Percentiles rank a stretch among this genome's conserved stretches.
phyloP scores from a whole-genome alignment of 64 coral and sea anemone species.

The Platygyra sinensis region DNA sequence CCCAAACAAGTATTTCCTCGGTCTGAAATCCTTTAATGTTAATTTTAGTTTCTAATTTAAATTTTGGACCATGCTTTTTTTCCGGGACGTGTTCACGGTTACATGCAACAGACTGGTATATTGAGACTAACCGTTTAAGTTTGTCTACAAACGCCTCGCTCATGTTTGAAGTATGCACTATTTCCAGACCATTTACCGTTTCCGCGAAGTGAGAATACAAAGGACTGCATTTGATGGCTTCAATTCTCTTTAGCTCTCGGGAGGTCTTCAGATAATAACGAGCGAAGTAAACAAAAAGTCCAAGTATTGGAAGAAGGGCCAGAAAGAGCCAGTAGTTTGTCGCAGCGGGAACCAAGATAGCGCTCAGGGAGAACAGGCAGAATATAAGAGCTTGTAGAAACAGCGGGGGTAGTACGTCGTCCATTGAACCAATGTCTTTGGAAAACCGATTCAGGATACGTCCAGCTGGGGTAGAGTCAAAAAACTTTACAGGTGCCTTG shows the following conservation, averaged over 20 bases:
- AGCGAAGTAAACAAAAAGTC: constrained; percentile 36
- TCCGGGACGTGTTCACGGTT: too few relatives aligned
- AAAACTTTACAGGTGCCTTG: constrained; percentile 39
- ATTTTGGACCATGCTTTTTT: too few relatives aligned
- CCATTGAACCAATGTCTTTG: constrained; percentile 68
- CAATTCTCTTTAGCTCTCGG: constrained; percentile 64
- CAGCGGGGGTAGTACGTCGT: constrained; percentile 50
- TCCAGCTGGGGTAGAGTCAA: constrained; percentile 40
- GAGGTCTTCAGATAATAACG: constrained; percentile 52
- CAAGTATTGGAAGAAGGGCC: constrained; percentile 26
- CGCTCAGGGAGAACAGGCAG: constrained; percentile 23
- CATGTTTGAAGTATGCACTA: constrained; percentile 57
- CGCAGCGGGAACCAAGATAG: constrained; percentile 49
- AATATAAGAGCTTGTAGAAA: constrained; percentile 47
- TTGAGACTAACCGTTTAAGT: too few relatives aligned
- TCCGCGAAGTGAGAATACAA: constrained; percentile 62
- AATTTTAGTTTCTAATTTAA: too few relatives aligned
- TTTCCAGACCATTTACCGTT: constrained; percentile 62
- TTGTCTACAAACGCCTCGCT: constrained; percentile 28
- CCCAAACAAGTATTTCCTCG: too few relatives aligned
- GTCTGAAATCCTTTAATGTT: too few relatives aligned
- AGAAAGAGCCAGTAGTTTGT: constrained; percentile 57
- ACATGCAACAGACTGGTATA: too few relatives aligned
- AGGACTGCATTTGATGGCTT: constrained; percentile 69
- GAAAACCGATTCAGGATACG: constrained; percentile 65